These are phyloP conservation scores for Drosophila ironensis DNA, from an alignment of 1,140 invertebrate genomes.

Conservation along the genomic window DNA sequence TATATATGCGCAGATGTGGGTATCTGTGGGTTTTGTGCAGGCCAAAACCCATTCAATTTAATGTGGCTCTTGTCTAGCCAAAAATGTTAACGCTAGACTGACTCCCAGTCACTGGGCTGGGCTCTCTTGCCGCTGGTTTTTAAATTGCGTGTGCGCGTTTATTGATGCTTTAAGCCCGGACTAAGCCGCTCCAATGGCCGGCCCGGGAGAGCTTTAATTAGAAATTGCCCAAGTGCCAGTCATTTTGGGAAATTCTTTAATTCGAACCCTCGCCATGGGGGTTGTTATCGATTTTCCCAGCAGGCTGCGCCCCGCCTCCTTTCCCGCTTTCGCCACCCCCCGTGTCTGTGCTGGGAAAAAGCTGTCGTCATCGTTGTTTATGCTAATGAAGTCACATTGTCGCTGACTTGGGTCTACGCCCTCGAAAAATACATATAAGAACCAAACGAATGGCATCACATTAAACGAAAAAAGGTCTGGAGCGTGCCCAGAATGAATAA, in stretches of 20 bases:
- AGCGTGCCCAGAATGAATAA: conserved; percentile 60
- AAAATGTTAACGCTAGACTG: conserved; percentile 55
- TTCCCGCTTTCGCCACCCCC: too few species aligned
- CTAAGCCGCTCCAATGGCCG: conserved; percentile 24
- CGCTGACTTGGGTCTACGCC: conserved; percentile 43
- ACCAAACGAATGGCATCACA: conserved; percentile 51
- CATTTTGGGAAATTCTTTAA: conserved; percentile 31
- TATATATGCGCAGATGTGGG: conserved; percentile 3
- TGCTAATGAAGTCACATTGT: conserved; percentile 71
- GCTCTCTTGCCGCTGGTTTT: too few species aligned
- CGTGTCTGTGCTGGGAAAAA: conserved; percentile 5
- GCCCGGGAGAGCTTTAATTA: conserved; percentile 29
- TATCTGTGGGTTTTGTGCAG: conserved; percentile 6
- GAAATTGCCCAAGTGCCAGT: conserved; percentile 9
- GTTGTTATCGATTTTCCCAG: conserved; percentile 44
- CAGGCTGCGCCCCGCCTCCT: neutral
- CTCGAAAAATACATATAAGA: conserved; percentile 27
- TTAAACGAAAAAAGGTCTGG: conserved; percentile 24
- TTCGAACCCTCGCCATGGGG: neutral
- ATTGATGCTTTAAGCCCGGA: conserved; percentile 49
- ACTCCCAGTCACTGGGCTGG: neutral
- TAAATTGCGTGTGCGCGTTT: neutral
- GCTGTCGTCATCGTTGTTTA: conserved; percentile 54
- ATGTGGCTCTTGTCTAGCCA: conserved; percentile 71
- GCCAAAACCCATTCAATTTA: conserved; percentile 65